Percentiles rank a stretch among this genome's conserved stretches.
phyloP scores from a whole-genome alignment of 2,113 vertebrate species.

The Phaethon lepturus region DNA sequence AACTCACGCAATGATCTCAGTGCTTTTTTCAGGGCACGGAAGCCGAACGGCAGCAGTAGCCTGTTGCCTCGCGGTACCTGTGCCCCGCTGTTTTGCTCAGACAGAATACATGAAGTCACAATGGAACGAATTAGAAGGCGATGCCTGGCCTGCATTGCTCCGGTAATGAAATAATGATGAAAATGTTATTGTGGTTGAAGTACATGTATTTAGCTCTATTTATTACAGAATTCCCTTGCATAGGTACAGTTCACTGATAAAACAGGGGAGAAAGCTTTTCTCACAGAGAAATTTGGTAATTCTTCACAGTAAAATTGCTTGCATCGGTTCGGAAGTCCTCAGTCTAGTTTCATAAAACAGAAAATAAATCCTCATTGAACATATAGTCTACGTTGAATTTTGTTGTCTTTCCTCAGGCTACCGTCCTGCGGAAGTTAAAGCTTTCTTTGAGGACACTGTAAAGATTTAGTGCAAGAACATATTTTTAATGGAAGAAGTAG shows the following conservation, averaged over 20 bases:
- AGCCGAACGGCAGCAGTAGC: neutral
- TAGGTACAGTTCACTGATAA: neutral
- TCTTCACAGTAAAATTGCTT: neutral
- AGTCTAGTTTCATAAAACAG: neutral
- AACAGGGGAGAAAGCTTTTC: neutral
- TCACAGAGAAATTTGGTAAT: neutral
- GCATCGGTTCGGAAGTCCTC: neutral
- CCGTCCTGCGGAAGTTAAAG: neutral
- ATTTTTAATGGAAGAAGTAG: neutral
- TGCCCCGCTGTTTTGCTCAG: neutral
- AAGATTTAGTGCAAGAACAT: neutral
- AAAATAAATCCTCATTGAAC: neutral
- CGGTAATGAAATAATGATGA: neutral
- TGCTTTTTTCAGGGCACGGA: neutral
- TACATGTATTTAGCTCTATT: neutral
- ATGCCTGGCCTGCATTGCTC: neutral
- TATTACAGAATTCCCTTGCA: neutral
- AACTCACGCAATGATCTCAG: neutral
- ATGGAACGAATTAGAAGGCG: neutral
- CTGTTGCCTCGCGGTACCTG: neutral
- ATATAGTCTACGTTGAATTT: neutral
- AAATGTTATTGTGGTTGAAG: neutral
- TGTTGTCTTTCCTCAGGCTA: neutral
- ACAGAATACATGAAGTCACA: neutral
- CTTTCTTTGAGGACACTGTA: neutral